Percentiles rank a stretch among this genome's conserved stretches.
phyloP scores from a whole-genome alignment of 2,113 vertebrate species.

The Pachycephala philippinensis region DNA sequence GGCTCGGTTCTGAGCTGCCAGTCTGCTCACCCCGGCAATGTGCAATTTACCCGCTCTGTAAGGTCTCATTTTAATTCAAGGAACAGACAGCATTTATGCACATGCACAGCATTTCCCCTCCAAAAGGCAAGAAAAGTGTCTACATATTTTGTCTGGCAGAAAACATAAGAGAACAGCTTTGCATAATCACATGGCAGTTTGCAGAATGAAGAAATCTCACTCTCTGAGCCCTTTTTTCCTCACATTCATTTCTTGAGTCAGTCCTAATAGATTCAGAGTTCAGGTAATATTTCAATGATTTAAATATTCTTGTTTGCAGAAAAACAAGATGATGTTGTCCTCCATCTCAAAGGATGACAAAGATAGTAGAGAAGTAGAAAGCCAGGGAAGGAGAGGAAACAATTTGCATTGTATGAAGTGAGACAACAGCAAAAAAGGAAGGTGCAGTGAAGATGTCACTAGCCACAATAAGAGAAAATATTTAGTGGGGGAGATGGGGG shows the following conservation, averaged over 20 bases:
- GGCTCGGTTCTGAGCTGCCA: neutral
- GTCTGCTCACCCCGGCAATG: neutral
- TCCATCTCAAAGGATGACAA: neutral
- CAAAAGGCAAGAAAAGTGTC: constrained; percentile 34
- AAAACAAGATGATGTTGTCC: neutral
- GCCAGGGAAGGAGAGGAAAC: neutral
- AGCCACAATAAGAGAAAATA: neutral
- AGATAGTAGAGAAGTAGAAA: neutral
- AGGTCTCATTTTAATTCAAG: constrained; percentile 22
- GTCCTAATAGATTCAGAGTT: neutral
- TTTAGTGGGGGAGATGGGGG: accelerated
- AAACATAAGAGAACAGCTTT: constrained; percentile 33
- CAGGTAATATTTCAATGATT: neutral
- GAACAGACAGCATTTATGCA: constrained; percentile 35
- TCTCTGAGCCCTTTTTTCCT: neutral
- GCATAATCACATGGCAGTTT: constrained; percentile 25
- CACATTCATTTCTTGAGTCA: neutral
- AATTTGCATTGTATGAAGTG: neutral
- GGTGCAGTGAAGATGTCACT: neutral
- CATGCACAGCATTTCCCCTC: constrained; percentile 27
- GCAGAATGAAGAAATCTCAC: constrained; percentile 3
- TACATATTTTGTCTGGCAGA: constrained; percentile 56
- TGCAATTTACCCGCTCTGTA: neutral
- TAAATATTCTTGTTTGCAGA: neutral
- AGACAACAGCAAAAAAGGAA: neutral